Evolutionary conservation across 2,113 vertebrate genomes (phyloP).

Genomic region (Desmodus rotundus): DNA sequence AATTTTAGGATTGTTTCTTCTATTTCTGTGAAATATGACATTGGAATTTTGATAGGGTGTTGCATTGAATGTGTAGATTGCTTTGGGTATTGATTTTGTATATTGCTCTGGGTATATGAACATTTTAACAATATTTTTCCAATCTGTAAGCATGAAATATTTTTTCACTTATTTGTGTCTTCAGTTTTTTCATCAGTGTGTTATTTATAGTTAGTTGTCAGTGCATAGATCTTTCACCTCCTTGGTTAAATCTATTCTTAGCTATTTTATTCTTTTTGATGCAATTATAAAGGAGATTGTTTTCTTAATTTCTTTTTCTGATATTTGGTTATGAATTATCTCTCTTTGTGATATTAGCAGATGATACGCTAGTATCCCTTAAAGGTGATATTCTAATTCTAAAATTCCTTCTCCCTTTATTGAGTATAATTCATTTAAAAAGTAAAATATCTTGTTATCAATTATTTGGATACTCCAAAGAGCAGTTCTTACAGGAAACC

Average conservation of each 20-base stretch:
- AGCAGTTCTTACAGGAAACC: not conserved
- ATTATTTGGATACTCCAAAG: not conserved
- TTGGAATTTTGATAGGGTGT: not conserved
- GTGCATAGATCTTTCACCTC: not conserved
- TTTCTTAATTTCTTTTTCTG: not conserved
- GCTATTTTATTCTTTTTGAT: not conserved
- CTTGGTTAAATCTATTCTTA: not conserved
- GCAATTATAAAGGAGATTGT: not conserved
- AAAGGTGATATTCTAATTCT: not conserved
- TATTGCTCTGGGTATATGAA: not conserved
- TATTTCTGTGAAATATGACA: not conserved
- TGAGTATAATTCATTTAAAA: not conserved
- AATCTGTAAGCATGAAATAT: not conserved
- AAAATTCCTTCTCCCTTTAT: not conserved
- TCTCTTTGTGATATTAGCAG: not conserved
- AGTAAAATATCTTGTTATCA: not conserved
- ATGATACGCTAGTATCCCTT: not conserved
- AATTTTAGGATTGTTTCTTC: not conserved
- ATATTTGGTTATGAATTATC: not conserved
- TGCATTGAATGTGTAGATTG: not conserved
- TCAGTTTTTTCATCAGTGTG: not conserved
- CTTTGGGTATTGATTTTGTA: not conserved
- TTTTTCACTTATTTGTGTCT: not conserved
- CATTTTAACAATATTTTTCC: not conserved
- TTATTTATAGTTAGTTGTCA: not conserved